Evolutionary conservation across 2,797 vertebrate genomes (phyloP).

Genomic region (Myotis pilosus): DNA sequence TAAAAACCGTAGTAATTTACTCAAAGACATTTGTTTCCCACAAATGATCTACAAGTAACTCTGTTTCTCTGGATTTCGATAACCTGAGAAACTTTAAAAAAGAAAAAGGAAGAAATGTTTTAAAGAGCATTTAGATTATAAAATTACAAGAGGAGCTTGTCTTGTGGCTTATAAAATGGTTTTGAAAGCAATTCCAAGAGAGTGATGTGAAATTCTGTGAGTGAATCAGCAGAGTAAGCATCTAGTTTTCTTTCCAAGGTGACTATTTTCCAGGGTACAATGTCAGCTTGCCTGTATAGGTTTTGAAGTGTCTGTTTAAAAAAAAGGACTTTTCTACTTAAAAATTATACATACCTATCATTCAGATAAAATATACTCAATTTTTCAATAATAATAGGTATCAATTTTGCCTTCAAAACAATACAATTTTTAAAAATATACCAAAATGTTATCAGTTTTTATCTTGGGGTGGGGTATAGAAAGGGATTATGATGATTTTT

Average conservation of each 20-base stretch:
- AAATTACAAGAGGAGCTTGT: background rate
- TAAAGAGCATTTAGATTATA: background rate
- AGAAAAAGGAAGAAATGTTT: background rate
- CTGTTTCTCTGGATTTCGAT: slow-evolving; percentile 19
- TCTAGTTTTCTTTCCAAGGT: background rate
- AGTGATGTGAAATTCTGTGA: background rate
- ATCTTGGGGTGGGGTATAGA: background rate
- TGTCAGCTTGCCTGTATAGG: background rate
- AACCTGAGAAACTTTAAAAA: background rate
- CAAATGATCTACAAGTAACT: background rate
- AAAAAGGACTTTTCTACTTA: background rate
- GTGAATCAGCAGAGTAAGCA: background rate
- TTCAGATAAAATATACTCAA: slow-evolving; percentile 13
- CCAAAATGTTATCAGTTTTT: background rate
- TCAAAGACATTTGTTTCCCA: background rate
- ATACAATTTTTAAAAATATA: background rate
- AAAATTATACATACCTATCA: background rate
- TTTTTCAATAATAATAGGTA: background rate
- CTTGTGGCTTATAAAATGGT: background rate
- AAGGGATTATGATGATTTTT: background rate
- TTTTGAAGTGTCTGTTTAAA: background rate
- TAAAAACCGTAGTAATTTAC: slow-evolving; percentile 4
- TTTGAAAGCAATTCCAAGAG: background rate
- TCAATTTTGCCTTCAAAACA: background rate
- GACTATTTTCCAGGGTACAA: background rate